A percentile compares a stretch with the other conserved stretches of the same genome.
Conservation (phyloP, 2,113 vertebrate species). For the Myxocyprinus asiaticus region DNA sequence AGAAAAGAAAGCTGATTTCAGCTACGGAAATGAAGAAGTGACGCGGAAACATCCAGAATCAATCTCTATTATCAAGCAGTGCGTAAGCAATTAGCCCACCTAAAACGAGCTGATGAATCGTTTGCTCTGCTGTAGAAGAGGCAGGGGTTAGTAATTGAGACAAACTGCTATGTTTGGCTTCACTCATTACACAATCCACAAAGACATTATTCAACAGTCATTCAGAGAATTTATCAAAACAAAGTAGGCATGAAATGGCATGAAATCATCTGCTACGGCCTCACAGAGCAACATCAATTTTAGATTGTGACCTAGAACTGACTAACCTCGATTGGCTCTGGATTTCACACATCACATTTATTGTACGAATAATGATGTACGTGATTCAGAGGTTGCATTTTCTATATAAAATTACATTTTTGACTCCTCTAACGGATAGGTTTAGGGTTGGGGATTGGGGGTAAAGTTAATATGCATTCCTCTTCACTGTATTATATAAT, state of each 20-base stretch:
- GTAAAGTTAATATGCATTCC: too few species aligned
- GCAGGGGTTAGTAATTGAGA: constrained; percentile 36
- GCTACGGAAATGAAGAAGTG: constrained; percentile 44
- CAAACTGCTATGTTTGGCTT: neutral
- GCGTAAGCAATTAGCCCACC: constrained; percentile 51
- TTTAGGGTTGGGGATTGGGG: too few species aligned
- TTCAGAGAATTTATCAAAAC: constrained; percentile 33
- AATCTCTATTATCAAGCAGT: constrained; percentile 53
- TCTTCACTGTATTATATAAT: too few species aligned
- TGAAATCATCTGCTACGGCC: constrained; percentile 23
- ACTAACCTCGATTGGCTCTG: neutral
- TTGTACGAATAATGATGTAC: neutral
- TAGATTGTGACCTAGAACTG: neutral
- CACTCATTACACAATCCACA: constrained; percentile 37
- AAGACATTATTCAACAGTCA: constrained; percentile 41
- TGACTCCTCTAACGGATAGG: too few species aligned
- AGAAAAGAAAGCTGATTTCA: constrained; percentile 46
- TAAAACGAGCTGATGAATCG: constrained; percentile 29
- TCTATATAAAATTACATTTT: too few species aligned
- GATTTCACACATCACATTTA: neutral
- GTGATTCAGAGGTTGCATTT: too few species aligned
- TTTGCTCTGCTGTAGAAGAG: constrained; percentile 15
- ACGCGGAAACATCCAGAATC: constrained; percentile 41
- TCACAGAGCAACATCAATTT: neutral
- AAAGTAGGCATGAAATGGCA: constrained; percentile 8